Evolutionary conservation across 53 echinoderm and acorn worm genomes (phyloP), one percentile per base, ranked within the genome.

Genomic region (Apostichopus leukothele): DNA sequence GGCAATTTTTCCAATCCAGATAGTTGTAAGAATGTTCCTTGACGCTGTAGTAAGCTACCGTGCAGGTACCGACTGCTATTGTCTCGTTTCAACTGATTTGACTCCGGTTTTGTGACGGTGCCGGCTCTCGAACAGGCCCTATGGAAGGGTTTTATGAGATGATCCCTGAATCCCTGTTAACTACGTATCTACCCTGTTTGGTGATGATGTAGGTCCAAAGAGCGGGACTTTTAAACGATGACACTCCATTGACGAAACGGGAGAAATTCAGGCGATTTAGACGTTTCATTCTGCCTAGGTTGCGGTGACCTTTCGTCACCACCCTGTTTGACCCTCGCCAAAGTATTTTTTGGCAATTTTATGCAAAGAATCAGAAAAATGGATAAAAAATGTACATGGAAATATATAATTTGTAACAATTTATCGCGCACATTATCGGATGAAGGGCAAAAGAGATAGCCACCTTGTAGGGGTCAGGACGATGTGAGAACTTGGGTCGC

Each of bases 341-440:
- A 67, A 25, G 71, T 67, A 66, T 9, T 67, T 86, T 26, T 71
- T 19, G 67, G 52, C 50, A 77, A 63, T 57, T 67, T 86, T 66
- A n/a, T 86, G 66, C 67, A 63, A 66, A 86, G 61, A 67, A 27
- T 86, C n/a, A 59, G 23, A 87, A 74, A 87, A 55, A 19, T 87
- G 71, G 25, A 22, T 75, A 75, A 75, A 87, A 87, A 74, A 55
- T 51, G 55, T 87, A 87, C 73, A n/a, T 87, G 75, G 54, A 87
- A 87, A 54, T 87, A 75, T 87, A 51, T 53, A 87, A 87, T 54
- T 87, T 85, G 85, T 85, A 85, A 67, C 85, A 85, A 66, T 85
- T 85, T 50, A 67, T 23, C 22, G 85, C 66, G 85, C 85, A 85
- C 67, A 85, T 66, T 63, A 27, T 21, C 85, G 61, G 27, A 25